Base-by-base conservation (phyloP, 2,797 vertebrate species). In the Lacerta bilineata region DNA sequence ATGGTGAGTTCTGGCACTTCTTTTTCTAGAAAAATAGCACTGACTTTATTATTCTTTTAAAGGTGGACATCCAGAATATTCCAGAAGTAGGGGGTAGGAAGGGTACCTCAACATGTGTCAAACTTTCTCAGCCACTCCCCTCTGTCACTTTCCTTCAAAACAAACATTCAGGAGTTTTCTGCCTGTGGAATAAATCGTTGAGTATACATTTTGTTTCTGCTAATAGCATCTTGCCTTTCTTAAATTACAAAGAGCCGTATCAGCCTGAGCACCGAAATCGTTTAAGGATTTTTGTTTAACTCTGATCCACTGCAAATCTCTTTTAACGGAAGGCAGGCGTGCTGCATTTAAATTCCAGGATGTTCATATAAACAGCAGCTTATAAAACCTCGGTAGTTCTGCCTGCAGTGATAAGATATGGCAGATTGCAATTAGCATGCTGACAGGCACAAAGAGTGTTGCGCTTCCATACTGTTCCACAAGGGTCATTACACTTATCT, bases 271-370 rank as follows among this genome's bases (percentile, higher is more conserved):
- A 15, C 25, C 17, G 15, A 0, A 61, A 50, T 55, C 69, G 20
- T 29, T 4, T 71, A 68, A 71, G 68, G n/a, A 88, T 85, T 83
- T 90, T 80, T 86, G 23, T 85, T 72, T 78, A 64, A n/a, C 64
- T 85, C 80, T 79, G 43, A 83, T 72, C 84, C 71, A 75, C 61
- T 17, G 41, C n/a, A 64, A 61, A 33, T 25, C 50, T 75, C 69
- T 80, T 91, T 80, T 29, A n/a, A 59, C 41, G 64, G 55, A 80
- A 50, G 0, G n/a, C 50, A 68, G 66, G 4, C 43, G 36, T 46
- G 10, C 59, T 36, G 50, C 11, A 27, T 80, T 81, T 80, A 2
- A 8, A 76, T 75, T 68, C 36, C 20, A 61, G 5, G 18, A 64
- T 46, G n/a, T 69, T 85, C 74, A 72, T 81, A 86, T 29, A 61